phyloP scores from a whole-genome alignment of 2,113 vertebrate species.

The Mormyrus lacerda region DNA sequence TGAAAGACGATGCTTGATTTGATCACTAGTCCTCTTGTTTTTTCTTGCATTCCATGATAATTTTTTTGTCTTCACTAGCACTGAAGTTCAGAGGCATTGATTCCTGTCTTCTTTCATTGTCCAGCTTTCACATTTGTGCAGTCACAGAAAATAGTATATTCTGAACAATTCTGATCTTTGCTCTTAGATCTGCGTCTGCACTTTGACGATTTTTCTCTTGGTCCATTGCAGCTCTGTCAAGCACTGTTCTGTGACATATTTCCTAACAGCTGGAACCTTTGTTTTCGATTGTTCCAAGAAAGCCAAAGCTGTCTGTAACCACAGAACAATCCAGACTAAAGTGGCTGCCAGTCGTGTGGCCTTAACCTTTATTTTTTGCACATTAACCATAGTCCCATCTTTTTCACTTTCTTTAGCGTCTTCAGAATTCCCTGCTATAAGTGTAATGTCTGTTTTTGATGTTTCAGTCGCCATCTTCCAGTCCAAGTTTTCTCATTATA shows the following conservation, averaged over 20 bases:
- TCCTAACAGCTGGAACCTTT: not conserved
- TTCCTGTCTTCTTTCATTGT: not conserved
- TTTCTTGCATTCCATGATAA: not conserved
- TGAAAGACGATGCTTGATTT: not conserved
- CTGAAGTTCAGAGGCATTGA: not conserved
- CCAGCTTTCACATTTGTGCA: not conserved
- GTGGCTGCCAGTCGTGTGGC: not conserved
- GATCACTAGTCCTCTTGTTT: not conserved
- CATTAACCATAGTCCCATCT: not conserved
- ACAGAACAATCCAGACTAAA: not conserved
- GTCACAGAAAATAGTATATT: not conserved
- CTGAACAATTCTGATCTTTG: slow-evolving; percentile 1
- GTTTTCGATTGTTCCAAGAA: not conserved
- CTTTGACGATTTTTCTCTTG: not conserved
- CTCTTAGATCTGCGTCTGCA: not conserved
- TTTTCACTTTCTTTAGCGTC: not conserved
- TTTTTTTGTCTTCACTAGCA: not conserved
- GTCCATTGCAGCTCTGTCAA: not conserved
- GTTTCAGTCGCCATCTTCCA: not conserved
- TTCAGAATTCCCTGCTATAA: not conserved
- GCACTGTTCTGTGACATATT: not conserved
- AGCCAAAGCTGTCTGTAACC: not conserved
- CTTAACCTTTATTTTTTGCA: not conserved
- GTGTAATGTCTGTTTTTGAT: not conserved
- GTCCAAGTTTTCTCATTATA: not conserved